These are phyloP conservation scores for Cryptotis parvus DNA, from an alignment of 2,113 vertebrate genomes.

Conservation along the genomic window DNA sequence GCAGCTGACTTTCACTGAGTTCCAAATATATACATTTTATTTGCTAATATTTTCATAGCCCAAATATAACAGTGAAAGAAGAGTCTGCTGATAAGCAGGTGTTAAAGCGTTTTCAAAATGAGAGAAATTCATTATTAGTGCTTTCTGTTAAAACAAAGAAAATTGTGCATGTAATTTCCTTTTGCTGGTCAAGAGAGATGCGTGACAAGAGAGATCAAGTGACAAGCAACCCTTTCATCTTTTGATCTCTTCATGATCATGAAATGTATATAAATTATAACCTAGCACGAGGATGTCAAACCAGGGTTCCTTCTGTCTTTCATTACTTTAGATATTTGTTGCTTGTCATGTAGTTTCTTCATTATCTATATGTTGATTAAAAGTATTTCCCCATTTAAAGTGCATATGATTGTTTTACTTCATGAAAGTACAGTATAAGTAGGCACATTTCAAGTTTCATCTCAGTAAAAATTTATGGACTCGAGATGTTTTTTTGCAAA, in stretches of 20 bases:
- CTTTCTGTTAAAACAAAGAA: conserved; percentile 51
- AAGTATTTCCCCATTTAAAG: conserved; percentile 13
- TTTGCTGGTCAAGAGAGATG: conserved; percentile 56
- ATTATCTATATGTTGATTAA: conserved; percentile 39
- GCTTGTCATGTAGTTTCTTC: conserved; percentile 27
- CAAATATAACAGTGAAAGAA: conserved; percentile 48
- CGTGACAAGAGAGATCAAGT: too few relatives aligned
- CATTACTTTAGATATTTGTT: conserved; percentile 40
- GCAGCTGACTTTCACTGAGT: background rate
- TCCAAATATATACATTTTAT: conserved; percentile 35
- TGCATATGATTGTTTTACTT: background rate
- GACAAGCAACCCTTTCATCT: background rate
- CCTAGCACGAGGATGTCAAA: background rate
- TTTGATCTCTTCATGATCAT: conserved; percentile 42
- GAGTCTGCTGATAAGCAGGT: conserved; percentile 41
- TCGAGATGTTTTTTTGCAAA: too few relatives aligned
- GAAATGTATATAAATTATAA: conserved; percentile 38
- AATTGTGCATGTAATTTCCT: conserved; percentile 56
- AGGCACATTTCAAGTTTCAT: conserved; percentile 31
- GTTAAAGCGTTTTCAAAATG: conserved; percentile 64
- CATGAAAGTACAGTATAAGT: conserved; percentile 36
- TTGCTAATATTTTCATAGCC: conserved; percentile 43
- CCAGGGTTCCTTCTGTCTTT: conserved; percentile 35
- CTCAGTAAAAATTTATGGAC: conserved; percentile 35
- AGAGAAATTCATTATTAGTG: conserved; percentile 47